Conservation (phyloP, 2,888 invertebrate species). For the Lydus trimaculatus region DNA sequence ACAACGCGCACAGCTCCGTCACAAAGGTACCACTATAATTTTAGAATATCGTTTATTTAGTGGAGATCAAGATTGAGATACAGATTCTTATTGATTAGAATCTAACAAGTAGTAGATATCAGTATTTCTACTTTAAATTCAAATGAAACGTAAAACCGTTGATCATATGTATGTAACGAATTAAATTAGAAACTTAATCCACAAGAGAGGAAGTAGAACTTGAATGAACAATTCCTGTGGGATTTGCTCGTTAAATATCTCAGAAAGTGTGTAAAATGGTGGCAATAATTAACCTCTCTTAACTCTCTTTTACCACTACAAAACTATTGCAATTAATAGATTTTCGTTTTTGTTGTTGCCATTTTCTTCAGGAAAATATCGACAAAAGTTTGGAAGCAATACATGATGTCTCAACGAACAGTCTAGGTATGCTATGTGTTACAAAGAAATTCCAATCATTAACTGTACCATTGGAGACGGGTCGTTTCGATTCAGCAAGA, state of each 20-base stretch:
- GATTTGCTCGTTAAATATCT: no score
- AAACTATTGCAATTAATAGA: no score
- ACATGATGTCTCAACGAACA: constrained; percentile 77
- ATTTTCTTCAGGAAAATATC: constrained; percentile 52
- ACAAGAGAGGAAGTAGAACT: not conserved
- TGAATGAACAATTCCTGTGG: no score
- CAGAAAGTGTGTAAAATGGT: no score
- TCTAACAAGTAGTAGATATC: no score
- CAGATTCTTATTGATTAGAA: not conserved
- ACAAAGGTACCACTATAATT: constrained; percentile 55
- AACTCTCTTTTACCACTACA: no score
- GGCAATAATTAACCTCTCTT: no score
- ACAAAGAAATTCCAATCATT: constrained; percentile 74
- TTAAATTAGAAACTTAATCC: constrained; percentile 3
- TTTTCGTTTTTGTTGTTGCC: constrained; percentile 12
- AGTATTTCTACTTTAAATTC: not conserved
- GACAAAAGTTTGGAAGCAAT: constrained; percentile 69
- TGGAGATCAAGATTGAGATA: not conserved
- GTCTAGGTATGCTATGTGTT: constrained; percentile 75
- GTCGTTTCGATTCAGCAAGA: constrained; percentile 76
- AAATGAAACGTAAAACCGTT: not conserved
- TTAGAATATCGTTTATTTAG: no score
- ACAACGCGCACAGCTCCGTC: constrained; percentile 56
- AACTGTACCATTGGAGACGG: constrained; percentile 73
- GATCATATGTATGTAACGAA: not conserved